Evolutionary conservation across 1,140 invertebrate species (phyloP).

Genomic region (Danaus melanippus): DNA sequence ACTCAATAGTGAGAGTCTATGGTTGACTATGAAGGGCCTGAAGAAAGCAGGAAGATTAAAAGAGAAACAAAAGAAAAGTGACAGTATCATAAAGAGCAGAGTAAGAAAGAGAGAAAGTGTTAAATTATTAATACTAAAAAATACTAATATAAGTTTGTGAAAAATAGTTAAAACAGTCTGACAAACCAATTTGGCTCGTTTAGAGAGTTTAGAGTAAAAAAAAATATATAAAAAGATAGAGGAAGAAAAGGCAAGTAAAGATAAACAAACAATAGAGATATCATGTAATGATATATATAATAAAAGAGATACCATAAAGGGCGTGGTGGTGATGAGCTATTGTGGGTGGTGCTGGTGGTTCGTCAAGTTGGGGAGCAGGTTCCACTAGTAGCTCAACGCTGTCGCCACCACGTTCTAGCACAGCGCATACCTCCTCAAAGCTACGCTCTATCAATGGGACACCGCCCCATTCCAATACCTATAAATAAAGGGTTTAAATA

Average conservation of each 20-base stretch:
- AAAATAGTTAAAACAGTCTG: too few species aligned
- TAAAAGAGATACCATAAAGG: constrained; percentile 61
- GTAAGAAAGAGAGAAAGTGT: background rate
- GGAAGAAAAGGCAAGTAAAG: background rate
- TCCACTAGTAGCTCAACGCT: constrained; percentile 87
- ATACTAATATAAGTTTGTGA: too few species aligned
- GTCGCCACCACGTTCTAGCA: constrained; percentile 86
- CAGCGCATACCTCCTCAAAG: constrained; percentile 90
- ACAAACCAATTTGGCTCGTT: too few species aligned
- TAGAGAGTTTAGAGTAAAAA: constrained; percentile 1
- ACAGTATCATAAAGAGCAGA: constrained; percentile 2
- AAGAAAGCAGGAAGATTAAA: constrained; percentile 7
- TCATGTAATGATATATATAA: background rate
- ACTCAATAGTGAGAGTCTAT: too few species aligned
- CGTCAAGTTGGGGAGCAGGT: constrained; percentile 77
- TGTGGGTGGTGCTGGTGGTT: constrained; percentile 77
- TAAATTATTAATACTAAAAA: too few species aligned
- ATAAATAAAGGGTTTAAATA: too few species aligned
- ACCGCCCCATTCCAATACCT: constrained; percentile 72
- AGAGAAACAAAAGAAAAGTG: constrained; percentile 1
- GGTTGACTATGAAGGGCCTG: constrained; percentile 1
- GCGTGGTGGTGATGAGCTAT: constrained; percentile 67
- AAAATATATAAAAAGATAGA: background rate
- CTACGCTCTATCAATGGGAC: constrained; percentile 89
- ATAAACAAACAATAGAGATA: constrained; percentile 5